Percentiles rank a stretch among this genome's conserved stretches.
Conservation (phyloP, 2,888 invertebrate species). For the Eumacrocentrus americanus region DNA sequence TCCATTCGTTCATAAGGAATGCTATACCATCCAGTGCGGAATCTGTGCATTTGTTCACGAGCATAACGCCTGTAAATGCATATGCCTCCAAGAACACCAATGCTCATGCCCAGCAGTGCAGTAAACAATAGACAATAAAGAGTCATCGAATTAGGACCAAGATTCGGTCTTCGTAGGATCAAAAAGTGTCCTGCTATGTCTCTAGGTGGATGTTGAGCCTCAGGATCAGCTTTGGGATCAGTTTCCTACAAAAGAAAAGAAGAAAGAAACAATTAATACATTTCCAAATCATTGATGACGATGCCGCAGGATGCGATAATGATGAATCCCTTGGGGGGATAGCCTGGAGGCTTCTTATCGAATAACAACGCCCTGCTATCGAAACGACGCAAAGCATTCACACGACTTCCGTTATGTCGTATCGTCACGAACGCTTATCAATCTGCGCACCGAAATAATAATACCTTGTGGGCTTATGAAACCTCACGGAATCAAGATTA, state of each 20-base stretch:
- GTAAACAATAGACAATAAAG: conserved; percentile 74
- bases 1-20: conserved; percentile 66
- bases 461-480: too few species aligned
- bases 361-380: too few species aligned
- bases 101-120: conserved; percentile 74
- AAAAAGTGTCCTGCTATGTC: conserved; percentile 57
- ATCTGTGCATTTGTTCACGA: conserved; percentile 67
- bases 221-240: conserved; percentile 60
- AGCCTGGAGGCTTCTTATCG: too few species aligned
- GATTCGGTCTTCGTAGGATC: conserved; percentile 62
- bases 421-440: too few species aligned
- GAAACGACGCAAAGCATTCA: too few species aligned
- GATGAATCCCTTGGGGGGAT: too few species aligned
- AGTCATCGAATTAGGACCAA: conserved; percentile 68
- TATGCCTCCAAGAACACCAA: conserved; percentile 73
- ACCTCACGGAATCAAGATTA: too few species aligned
- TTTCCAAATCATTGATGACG: too few species aligned
- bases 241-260: conserved; percentile 44
- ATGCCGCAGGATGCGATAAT: too few species aligned
- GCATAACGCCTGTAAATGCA: conserved; percentile 78
- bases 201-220: conserved; percentile 56
- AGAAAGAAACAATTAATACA: not conserved
- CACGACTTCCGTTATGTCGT: too few species aligned
- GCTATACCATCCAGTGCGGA: conserved; percentile 71
- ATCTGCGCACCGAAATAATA: too few species aligned